Conservation (phyloP, 2,113 vertebrate species). For the Shinisaurus crocodilurus region DNA sequence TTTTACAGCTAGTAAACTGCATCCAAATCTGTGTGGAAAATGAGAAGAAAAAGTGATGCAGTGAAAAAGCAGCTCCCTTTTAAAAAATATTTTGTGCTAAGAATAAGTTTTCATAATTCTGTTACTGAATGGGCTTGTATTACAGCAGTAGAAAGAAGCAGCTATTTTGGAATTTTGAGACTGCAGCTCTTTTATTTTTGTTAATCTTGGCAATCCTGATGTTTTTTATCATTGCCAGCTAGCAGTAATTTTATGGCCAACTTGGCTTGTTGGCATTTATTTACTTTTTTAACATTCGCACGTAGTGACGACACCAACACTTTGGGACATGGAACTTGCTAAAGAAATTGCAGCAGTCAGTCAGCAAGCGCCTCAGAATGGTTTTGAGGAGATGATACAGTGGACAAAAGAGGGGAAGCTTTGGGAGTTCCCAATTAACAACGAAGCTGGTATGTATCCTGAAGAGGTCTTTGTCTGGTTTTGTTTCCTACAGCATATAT, state of each 20-base stretch:
- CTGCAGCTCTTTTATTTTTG: background rate
- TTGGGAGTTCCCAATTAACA: constrained; percentile 93
- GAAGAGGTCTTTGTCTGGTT: constrained; percentile 2
- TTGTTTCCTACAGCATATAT: background rate
- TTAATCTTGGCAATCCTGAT: background rate
- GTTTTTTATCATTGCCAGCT: background rate
- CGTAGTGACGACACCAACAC: constrained; percentile 76
- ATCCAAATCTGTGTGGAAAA: rapidly evolving
- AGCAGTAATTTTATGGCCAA: constrained; percentile 14
- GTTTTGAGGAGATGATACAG: constrained; percentile 96
- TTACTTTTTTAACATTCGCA: background rate
- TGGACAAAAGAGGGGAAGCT: constrained; percentile 94
- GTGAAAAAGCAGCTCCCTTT: background rate
- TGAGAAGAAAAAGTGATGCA: constrained; percentile 12
- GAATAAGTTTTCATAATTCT: constrained; percentile 20
- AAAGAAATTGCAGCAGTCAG: constrained; percentile 74
- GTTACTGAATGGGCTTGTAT: constrained; percentile 18
- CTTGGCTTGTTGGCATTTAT: background rate
- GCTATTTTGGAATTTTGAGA: background rate
- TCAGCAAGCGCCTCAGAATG: constrained; percentile 83
- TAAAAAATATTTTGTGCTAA: background rate
- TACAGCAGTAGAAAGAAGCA: background rate
- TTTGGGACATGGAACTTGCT: constrained; percentile 93
- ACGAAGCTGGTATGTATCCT: constrained; percentile 85
- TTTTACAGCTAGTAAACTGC: constrained; percentile 18